phyloP scores from a whole-genome alignment of 2,888 invertebrate species.

The Vesta saturnalis region DNA sequence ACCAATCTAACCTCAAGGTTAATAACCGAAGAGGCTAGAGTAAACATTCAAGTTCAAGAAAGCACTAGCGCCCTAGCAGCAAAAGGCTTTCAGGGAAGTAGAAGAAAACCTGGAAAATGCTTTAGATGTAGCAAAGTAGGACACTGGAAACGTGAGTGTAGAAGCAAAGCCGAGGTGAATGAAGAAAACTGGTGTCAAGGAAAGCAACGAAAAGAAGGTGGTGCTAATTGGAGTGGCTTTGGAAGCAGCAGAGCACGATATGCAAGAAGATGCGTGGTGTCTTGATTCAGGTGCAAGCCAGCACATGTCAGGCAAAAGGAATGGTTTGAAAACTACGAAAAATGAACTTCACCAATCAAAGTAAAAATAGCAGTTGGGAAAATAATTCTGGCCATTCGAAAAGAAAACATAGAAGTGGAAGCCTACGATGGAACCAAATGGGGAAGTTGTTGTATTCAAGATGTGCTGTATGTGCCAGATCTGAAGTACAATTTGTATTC shows the following conservation, averaged over 20 bases:
- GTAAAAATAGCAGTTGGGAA: no score
- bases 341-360: not conserved
- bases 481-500: not conserved
- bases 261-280: not conserved
- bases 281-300: slow-evolving; percentile 1
- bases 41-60: not conserved
- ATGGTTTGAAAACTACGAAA: not conserved
- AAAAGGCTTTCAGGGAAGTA: not conserved
- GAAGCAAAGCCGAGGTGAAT: not conserved
- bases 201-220: not conserved
- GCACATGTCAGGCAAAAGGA: slow-evolving; percentile 3
- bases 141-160: not conserved
- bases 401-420: no score
- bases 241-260: not conserved
- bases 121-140: no score
- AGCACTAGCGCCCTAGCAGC: not conserved
- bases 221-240: not conserved
- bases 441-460: not conserved
- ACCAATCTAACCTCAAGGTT: not conserved
- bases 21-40: slow-evolving; percentile 2
- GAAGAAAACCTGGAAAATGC: not conserved
- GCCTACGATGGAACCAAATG: no score
- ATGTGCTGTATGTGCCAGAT: not conserved
- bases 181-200: not conserved
- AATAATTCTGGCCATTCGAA: no score